Evolutionary conservation across 2,113 vertebrate genomes (phyloP).

Genomic region (Nesospiza acunhae): DNA sequence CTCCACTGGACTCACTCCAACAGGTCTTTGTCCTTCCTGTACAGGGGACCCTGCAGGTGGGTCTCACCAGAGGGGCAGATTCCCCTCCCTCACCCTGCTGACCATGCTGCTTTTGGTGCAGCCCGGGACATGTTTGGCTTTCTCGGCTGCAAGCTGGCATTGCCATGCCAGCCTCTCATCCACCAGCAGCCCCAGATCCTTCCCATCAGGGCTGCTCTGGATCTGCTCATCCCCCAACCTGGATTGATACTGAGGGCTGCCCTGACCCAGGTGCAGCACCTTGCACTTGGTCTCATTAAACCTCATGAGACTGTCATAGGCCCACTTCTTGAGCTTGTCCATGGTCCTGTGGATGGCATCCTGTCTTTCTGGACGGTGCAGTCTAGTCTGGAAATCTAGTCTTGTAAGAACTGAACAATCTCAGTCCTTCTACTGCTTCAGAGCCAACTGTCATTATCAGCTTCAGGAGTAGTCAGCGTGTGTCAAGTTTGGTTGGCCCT

Average conservation of each 20-base stretch:
- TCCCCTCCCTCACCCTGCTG: not conserved
- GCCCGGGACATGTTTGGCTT: not conserved
- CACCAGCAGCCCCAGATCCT: not conserved
- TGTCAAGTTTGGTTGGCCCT: not conserved
- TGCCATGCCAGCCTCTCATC: not conserved
- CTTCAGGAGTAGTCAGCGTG: not conserved
- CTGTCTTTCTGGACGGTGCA: not conserved
- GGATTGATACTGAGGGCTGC: rapidly evolving
- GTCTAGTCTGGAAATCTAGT: not conserved
- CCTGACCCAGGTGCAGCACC: not conserved
- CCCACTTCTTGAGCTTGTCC: not conserved
- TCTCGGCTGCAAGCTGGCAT: not conserved
- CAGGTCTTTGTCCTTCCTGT: not conserved
- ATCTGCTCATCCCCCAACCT: not conserved
- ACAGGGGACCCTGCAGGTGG: not conserved
- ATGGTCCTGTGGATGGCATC: not conserved
- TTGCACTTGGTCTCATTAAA: not conserved
- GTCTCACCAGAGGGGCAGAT: not conserved
- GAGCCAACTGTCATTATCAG: not conserved
- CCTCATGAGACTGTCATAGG: not conserved
- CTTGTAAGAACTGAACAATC: not conserved
- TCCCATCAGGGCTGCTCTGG: not conserved
- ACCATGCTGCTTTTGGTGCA: rapidly evolving
- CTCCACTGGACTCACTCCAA: not conserved
- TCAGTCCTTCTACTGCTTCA: not conserved